Evolutionary conservation across 2,113 vertebrate species (phyloP).

Genomic region (Pimephales promelas): DNA sequence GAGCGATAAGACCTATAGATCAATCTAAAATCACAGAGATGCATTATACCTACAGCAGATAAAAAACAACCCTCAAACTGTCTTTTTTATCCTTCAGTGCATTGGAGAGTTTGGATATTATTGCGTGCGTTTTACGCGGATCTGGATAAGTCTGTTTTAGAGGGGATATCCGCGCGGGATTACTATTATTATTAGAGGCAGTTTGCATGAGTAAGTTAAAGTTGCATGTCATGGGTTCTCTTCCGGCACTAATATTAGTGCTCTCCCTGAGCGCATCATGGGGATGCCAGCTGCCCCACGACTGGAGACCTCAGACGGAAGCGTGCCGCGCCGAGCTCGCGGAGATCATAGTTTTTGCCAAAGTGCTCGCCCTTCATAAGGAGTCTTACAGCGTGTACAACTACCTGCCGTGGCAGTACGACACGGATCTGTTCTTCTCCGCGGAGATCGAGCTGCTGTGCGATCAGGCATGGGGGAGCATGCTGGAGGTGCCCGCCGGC

Average conservation of each 20-base stretch:
- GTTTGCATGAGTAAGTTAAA: constrained; percentile 10
- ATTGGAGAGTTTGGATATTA: background rate
- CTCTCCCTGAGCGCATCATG: constrained; percentile 54
- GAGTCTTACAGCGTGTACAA: constrained; percentile 80
- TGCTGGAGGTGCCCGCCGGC: constrained; percentile 83
- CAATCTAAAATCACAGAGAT: constrained; percentile 8
- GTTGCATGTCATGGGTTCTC: constrained; percentile 67
- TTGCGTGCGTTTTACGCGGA: background rate
- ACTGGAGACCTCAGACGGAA: constrained; percentile 85
- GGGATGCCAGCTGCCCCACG: constrained; percentile 79
- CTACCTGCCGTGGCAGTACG: constrained; percentile 80
- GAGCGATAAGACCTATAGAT: constrained; percentile 2
- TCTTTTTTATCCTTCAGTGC: background rate
- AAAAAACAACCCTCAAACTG: background rate
- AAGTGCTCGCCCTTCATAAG: constrained; percentile 79
- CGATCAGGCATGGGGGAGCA: constrained; percentile 85
- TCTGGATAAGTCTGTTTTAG: background rate
- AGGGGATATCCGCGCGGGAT: background rate
- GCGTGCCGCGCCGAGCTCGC: constrained; percentile 82
- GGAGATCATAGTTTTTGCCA: constrained; percentile 82
- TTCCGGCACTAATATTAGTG: constrained; percentile 61
- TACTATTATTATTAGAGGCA: constrained; percentile 4
- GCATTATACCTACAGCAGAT: constrained; percentile 1
- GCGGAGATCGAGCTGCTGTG: constrained; percentile 84
- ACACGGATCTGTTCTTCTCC: constrained; percentile 78